Base-by-base conservation (phyloP, 2,888 invertebrate species). In the Drosophila anceps region DNA sequence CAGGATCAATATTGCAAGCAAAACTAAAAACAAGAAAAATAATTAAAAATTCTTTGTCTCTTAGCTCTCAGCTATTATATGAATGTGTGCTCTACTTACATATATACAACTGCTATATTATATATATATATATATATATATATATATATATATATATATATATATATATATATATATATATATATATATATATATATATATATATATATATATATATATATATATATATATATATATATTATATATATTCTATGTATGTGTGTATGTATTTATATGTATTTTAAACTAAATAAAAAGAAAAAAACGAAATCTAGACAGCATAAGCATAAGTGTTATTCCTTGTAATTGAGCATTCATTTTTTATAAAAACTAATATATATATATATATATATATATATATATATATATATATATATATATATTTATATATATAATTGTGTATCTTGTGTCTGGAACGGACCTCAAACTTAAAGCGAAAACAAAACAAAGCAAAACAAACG, bases 271-370 rank as follows among this genome's bases (percentile, higher is more conserved):
- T 53, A 60, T 73, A 63, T 79, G 59, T 64, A 68, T 58, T 86
- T 83, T 64, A 68, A 81, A 81, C 61, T 76, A 81, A 60, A 46
- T 33, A 67, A 65, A 41, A 43, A 60, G 81, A 69, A 66, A 27
- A 64, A 50, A 35, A 37, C 60, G 74, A 82, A 71, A 15, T 29
- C 60, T 76, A 81, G 77, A 44, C 67, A 81, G 76, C 82, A 74
- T 91, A 86, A 82, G 90, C 85, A 79, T 91, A 91, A 89, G 89
- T 91, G 90, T 91, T 91, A 91, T 90, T 91, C 84, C 90, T 91
- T 85, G 79, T 79, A 91, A 90, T 88, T 84, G 90, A 90, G 70
- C 84, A 85, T 90, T 85, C 79, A 90, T 90, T 85, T 85, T 85
- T 81, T 83, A 83, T 70, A 79, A 73, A 76, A 68, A 31, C 70